Conservation (phyloP, 1,140 invertebrate species). For the Stenopsyche tienmushanensis region DNA sequence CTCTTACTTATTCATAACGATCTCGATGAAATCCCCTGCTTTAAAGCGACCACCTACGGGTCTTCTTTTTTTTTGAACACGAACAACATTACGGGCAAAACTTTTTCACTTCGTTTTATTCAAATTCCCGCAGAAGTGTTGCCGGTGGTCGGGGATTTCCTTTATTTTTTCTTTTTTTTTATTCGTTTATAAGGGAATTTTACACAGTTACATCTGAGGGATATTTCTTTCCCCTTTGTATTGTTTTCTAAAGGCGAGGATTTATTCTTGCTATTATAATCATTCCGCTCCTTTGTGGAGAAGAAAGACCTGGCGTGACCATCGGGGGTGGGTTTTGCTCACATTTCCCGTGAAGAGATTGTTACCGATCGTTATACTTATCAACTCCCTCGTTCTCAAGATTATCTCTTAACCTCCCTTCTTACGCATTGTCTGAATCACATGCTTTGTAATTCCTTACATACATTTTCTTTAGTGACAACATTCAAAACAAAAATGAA, state of each 20-base stretch:
- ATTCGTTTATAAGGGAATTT: constrained; percentile 25
- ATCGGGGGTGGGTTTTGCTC: constrained; percentile 6
- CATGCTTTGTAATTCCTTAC: neutral
- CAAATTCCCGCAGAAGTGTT: constrained; percentile 16
- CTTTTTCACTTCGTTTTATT: constrained; percentile 26
- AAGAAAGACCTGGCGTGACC: constrained; percentile 9
- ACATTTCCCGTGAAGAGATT: neutral
- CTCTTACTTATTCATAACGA: constrained; percentile 22
- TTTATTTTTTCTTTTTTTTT: constrained; percentile 13
- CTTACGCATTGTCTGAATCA: neutral
- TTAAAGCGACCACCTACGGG: constrained; percentile 13
- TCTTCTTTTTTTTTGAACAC: constrained; percentile 10
- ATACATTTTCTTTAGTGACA: too few relatives aligned
- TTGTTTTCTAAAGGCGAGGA: constrained; percentile 24
- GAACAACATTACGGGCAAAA: constrained; percentile 21
- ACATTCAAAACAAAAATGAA: too few relatives aligned
- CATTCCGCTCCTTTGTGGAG: constrained; percentile 18
- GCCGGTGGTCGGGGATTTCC: neutral
- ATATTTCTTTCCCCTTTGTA: constrained; percentile 24
- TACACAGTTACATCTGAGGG: constrained; percentile 22
- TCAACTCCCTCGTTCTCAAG: neutral
- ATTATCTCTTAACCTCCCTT: constrained; percentile 11
- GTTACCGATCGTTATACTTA: constrained; percentile 14
- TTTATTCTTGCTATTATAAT: constrained; percentile 28
- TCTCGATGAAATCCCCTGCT: constrained; percentile 7